A percentile compares a stretch with the other conserved stretches of the same genome.
These are phyloP conservation scores for Dynastes maya DNA, from an alignment of 2,888 invertebrate species.

Conservation along the genomic window DNA sequence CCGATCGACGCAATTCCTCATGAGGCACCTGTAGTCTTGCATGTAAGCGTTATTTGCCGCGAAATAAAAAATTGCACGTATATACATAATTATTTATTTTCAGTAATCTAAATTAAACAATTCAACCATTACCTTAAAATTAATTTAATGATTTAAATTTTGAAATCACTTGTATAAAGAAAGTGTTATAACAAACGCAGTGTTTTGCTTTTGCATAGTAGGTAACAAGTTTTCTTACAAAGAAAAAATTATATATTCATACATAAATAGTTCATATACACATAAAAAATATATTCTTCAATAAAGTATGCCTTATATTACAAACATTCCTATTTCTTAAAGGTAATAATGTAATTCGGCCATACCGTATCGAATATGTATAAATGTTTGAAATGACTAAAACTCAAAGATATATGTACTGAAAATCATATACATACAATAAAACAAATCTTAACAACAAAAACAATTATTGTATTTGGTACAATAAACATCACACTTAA, in stretches of 20 bases:
- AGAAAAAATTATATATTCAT: slow-evolving; percentile 29
- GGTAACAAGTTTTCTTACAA: slow-evolving; percentile 41
- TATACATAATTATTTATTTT: slow-evolving; percentile 43
- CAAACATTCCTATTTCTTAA: neutral
- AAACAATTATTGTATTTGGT: slow-evolving; percentile 52
- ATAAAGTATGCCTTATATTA: neutral
- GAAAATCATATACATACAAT: slow-evolving; percentile 22
- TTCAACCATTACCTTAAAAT: slow-evolving; percentile 45
- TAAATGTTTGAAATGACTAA: slow-evolving; percentile 10
- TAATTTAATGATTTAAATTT: slow-evolving; percentile 33
- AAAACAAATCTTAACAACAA: slow-evolving; percentile 46
- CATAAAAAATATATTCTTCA: slow-evolving; percentile 38
- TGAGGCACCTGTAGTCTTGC: too few relatives aligned
- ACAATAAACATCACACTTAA: slow-evolving; percentile 52
- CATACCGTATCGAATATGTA: slow-evolving; percentile 17
- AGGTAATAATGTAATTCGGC: neutral
- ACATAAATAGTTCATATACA: slow-evolving; percentile 41
- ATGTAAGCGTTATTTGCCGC: neutral
- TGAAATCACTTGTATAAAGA: slow-evolving; percentile 3
- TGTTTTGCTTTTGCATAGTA: slow-evolving; percentile 2
- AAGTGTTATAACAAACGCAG: slow-evolving; percentile 19
- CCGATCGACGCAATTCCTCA: too few relatives aligned
- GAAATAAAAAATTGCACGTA: slow-evolving; percentile 28
- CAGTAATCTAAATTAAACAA: slow-evolving; percentile 33
- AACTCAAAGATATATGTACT: neutral